A percentile compares a stretch with the other conserved stretches of the same genome.
phyloP scores from a whole-genome alignment of 2,797 vertebrate species.

The Leucoraja ocellata region DNA sequence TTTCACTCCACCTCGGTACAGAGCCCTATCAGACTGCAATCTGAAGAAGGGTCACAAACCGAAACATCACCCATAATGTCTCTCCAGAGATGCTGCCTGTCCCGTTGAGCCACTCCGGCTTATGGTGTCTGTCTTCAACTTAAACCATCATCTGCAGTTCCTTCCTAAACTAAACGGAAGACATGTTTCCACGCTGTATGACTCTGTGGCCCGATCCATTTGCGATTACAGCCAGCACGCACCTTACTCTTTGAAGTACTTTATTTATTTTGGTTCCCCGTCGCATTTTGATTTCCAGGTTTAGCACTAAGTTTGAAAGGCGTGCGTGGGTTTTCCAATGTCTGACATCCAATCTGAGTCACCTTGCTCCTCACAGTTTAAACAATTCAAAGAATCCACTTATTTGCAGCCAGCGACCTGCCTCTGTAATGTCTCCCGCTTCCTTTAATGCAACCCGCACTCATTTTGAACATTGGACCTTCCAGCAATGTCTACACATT shows the following conservation, averaged over 20 bases:
- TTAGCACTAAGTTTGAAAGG: background rate
- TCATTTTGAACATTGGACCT: background rate
- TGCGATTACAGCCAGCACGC: background rate
- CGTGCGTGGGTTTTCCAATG: background rate
- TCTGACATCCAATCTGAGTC: background rate
- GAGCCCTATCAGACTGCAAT: too few relatives aligned
- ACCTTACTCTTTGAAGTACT: background rate
- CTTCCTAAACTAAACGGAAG: too few relatives aligned
- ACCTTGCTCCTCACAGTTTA: background rate
- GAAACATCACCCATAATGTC: too few relatives aligned
- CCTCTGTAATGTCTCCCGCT: background rate
- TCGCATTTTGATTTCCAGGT: background rate
- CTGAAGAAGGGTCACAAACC: too few relatives aligned
- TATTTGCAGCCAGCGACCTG: background rate
- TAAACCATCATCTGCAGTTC: too few relatives aligned
- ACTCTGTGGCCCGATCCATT: background rate
- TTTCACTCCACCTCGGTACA: too few relatives aligned
- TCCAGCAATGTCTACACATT: background rate
- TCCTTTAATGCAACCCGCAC: background rate
- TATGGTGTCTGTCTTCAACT: too few relatives aligned
- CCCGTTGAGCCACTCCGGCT: too few relatives aligned
- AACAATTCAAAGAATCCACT: background rate
- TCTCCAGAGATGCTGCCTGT: too few relatives aligned
- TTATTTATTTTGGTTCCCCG: background rate
- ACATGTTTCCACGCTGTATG: too few relatives aligned